phyloP scores from a whole-genome alignment of 2,113 vertebrate species.

The Gracilinanus agilis region DNA sequence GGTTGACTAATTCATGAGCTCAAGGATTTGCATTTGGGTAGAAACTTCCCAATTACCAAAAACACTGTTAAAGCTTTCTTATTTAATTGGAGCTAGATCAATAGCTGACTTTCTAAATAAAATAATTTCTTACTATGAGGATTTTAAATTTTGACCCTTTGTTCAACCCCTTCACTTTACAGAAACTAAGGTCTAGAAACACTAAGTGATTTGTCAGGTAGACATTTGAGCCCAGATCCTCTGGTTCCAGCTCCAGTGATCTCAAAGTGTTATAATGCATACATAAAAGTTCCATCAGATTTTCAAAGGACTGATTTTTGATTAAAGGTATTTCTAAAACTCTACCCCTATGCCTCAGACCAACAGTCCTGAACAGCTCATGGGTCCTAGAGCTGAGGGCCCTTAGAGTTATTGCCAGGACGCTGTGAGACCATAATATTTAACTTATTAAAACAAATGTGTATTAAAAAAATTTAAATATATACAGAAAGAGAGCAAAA shows the following conservation, averaged over 20 bases:
- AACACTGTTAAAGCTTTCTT: background rate
- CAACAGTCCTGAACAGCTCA: background rate
- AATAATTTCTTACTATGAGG: conserved; percentile 34
- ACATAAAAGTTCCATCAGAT: background rate
- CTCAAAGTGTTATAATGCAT: too few relatives aligned
- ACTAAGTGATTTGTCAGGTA: background rate
- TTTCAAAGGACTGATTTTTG: background rate
- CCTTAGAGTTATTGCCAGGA: background rate
- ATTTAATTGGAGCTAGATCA: conserved; percentile 6
- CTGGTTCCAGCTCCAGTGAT: background rate
- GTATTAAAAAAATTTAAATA: background rate
- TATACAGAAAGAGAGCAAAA: background rate
- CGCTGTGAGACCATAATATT: background rate
- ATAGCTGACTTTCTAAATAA: conserved; percentile 52
- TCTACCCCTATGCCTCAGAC: background rate
- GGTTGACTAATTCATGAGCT: background rate
- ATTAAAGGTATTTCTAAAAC: background rate
- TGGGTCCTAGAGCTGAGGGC: background rate
- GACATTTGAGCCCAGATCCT: background rate
- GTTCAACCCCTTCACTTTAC: background rate
- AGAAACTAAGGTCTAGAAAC: background rate
- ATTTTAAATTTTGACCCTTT: background rate
- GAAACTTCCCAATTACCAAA: background rate
- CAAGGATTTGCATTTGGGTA: background rate
- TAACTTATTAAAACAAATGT: background rate